Conservation (phyloP, 2,888 invertebrate species). For the Andrena camellia region DNA sequence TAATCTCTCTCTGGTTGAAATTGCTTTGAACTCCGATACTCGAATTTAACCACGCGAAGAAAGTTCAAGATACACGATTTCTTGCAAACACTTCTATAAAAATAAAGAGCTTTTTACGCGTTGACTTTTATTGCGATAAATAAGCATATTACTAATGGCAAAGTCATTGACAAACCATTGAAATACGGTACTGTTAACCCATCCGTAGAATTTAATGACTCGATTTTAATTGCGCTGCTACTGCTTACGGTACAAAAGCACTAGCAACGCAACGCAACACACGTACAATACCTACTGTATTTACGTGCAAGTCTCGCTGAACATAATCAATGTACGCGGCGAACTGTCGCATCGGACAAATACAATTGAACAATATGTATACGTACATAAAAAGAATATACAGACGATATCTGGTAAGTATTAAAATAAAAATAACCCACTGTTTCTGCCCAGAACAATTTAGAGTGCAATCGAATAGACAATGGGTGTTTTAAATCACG, state of each 20-base stretch:
- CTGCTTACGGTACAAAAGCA: slow-evolving; percentile 60
- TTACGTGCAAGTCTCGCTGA: slow-evolving; percentile 28
- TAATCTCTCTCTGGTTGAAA: background rate
- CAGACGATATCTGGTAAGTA: slow-evolving; percentile 18
- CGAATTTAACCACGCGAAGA: slow-evolving; percentile 11
- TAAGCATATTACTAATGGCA: slow-evolving; percentile 24
- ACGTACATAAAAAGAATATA: slow-evolving; percentile 33
- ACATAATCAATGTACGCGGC: slow-evolving; percentile 11
- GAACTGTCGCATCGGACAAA: background rate
- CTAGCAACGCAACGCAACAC: slow-evolving; percentile 62
- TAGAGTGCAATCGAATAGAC: slow-evolving; percentile 15
- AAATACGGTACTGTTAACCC: slow-evolving; percentile 27
- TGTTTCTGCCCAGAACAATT: slow-evolving; percentile 11
- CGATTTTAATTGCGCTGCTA: slow-evolving; percentile 55
- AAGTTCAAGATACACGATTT: slow-evolving; percentile 5
- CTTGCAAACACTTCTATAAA: slow-evolving; percentile 40
- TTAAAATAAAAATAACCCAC: slow-evolving; percentile 28
- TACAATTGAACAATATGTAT: slow-evolving; percentile 4
- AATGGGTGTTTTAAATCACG: background rate
- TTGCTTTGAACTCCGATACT: slow-evolving; percentile 6
- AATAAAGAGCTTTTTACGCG: slow-evolving; percentile 33
- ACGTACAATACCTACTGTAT: slow-evolving; percentile 50
- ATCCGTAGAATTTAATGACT: slow-evolving; percentile 67
- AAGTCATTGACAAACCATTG: slow-evolving; percentile 11
- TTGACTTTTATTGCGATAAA: slow-evolving; percentile 3